These are phyloP conservation scores for Alentia gelatinosa DNA, from an alignment of 2,888 invertebrate genomes.

Conservation along the genomic window DNA sequence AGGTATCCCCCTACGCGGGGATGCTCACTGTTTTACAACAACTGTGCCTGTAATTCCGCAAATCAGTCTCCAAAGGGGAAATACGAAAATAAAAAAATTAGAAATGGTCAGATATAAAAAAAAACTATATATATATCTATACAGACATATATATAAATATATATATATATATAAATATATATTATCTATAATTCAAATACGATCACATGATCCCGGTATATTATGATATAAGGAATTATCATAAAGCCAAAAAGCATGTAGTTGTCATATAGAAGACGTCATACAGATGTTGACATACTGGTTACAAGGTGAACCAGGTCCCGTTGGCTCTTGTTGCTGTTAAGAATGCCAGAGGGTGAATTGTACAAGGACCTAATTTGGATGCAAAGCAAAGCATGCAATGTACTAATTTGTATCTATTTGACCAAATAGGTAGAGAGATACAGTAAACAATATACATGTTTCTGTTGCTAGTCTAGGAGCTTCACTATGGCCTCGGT, in stretches of 20 bases:
- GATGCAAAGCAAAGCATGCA: conserved; percentile 40
- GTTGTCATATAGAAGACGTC: conserved; percentile 12
- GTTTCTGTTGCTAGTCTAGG: conserved; percentile 49
- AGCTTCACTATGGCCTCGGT: conserved; percentile 49
- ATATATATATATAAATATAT: neutral
- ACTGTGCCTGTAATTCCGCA: conserved; percentile 33
- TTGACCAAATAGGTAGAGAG: conserved; percentile 29
- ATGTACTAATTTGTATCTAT: conserved; percentile 46
- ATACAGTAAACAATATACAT: neutral
- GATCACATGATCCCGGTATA: conserved; percentile 42
- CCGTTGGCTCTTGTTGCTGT: conserved; percentile 53
- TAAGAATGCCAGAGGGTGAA: conserved; percentile 48
- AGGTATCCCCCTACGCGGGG: neutral
- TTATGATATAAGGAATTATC: conserved; percentile 48
- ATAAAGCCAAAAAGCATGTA: conserved; percentile 27
- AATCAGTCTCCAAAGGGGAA: conserved; percentile 20
- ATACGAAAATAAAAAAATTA: neutral
- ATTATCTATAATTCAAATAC: conserved; percentile 9
- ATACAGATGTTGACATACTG: conserved; percentile 21
- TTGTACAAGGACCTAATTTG: conserved; percentile 25
- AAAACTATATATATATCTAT: conserved; percentile 1
- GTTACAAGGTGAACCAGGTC: neutral
- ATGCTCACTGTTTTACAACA: neutral
- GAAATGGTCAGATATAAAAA: conserved; percentile 2
- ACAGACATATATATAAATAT: neutral